Percentiles rank a stretch among this genome's conserved stretches.
Conservation (phyloP, 2,888 invertebrate genomes). For the Lochmaea crataegi region DNA sequence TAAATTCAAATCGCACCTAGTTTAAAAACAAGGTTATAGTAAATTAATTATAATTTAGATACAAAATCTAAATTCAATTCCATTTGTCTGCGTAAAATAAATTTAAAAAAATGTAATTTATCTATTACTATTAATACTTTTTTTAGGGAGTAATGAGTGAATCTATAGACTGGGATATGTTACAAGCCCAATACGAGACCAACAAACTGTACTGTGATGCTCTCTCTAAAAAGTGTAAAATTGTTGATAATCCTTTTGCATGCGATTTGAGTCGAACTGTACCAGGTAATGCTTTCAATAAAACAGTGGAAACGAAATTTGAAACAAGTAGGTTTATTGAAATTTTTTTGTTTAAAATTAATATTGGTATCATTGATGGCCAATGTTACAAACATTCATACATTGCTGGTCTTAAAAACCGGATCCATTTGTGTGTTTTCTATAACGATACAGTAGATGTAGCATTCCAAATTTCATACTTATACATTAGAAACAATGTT, state of each 20-base stretch:
- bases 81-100: not conserved
- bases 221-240: constrained; percentile 87
- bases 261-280: constrained; percentile 55
- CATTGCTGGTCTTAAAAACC: too few species aligned
- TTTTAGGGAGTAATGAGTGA: constrained; percentile 93
- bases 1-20: too few species aligned
- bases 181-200: constrained; percentile 88
- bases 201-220: constrained; percentile 85
- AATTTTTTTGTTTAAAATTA: not conserved
- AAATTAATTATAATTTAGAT: too few species aligned
- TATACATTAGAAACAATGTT: too few species aligned
- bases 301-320: constrained; percentile 6
- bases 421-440: too few species aligned
- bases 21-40: too few species aligned
- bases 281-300: constrained; percentile 50
- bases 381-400: too few species aligned
- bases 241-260: constrained; percentile 73
- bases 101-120: constrained; percentile 22
- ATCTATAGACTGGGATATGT: constrained; percentile 92
- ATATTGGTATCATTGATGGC: too few species aligned
- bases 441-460: too few species aligned
- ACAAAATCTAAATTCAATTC: too few species aligned
- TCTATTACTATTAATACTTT: constrained; percentile 14
- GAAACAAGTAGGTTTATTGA: not conserved
- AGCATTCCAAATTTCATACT: too few species aligned